Evolutionary conservation across 2,888 invertebrate species (phyloP), one percentile per base, ranked within the genome.

Genomic region (Taphrorychus bicolor): DNA sequence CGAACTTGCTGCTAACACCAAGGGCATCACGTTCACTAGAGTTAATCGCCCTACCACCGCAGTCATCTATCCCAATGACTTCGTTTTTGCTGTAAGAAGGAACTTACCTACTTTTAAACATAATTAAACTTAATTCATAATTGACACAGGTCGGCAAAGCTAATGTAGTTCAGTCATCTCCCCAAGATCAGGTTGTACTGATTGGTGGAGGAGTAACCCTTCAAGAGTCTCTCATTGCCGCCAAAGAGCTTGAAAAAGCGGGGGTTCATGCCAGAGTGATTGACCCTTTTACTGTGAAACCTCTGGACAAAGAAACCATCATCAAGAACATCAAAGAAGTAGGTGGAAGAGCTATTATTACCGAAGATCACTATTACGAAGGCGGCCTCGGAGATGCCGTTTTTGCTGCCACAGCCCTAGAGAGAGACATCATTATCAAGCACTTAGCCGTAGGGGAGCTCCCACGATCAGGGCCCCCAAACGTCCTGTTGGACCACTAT

Each of bases 331-430:
- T 95, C 2, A 85, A 86, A 70, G 91, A 90, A 60, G 90, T 88
- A 62, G 92, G 91, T 5, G 96, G 96, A 0, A 85, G 89, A 7
- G 88, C 99, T 61, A 81, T 99, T 56, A 95, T 96, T 32, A 96
- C 98, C 0, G 99, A 99, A 82, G 99, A 99, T 82, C 99, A 99
- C 83, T 99, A 99, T 82, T 89, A 92, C 72, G 94, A 94, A 82
- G 97, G 99, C 71, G 99, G 99, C 58, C 80, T 99, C 61, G 99
- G 99, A 69, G 98, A 99, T 81, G 97, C 98, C 16, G 98, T 98
- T 5, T 81, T 91, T 11, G 89, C 92, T 0, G 95, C 93, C 5
- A 85, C 97, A 66, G 88, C 93, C 1, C 82, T 87, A 73, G 87
- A 91, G 76, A 87, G 88, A 1, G 87, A 90, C 78, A 86, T 92